Percentiles rank a stretch among this genome's conserved stretches.
Evolutionary conservation across 2,797 vertebrate species (phyloP).

Genomic region (Adrianichthys oophorus): DNA sequence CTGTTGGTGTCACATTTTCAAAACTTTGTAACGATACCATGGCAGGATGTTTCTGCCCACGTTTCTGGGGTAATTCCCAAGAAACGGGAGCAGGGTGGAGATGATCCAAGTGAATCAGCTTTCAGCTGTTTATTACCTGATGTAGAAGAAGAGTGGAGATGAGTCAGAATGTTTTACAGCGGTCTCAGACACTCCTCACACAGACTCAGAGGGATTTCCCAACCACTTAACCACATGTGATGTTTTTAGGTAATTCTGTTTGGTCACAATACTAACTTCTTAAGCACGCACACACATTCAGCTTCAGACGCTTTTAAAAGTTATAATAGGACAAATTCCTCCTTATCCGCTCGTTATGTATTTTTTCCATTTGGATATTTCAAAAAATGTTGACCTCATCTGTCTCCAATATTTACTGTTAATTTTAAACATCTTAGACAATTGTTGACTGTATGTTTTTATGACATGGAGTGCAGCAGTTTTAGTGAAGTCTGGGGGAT

Average conservation of each 20-base stretch:
- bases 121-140: slow-evolving; percentile 45
- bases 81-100: slow-evolving; percentile 36
- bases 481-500: too few species aligned
- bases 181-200: slow-evolving; percentile 11
- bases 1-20: too few species aligned
- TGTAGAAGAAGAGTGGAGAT: slow-evolving; percentile 44
- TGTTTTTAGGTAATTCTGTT: slow-evolving; percentile 28
- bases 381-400: too few species aligned
- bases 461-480: too few species aligned
- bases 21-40: neutral
- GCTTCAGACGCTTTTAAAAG: too few species aligned
- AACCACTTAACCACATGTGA: slow-evolving; percentile 41
- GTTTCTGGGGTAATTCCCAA: slow-evolving; percentile 32
- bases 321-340: too few species aligned
- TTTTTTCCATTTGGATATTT: too few species aligned
- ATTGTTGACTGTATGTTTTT: too few species aligned
- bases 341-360: too few species aligned
- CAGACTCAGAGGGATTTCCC: slow-evolving; percentile 54
- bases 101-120: slow-evolving; percentile 25
- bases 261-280: slow-evolving; percentile 2
- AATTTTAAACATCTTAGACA: too few species aligned
- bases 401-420: too few species aligned
- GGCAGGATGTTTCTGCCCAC: slow-evolving; percentile 4
- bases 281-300: neutral
- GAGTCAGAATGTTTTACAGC: slow-evolving; percentile 8